Base-by-base conservation (phyloP, 2,797 vertebrate species). In the Cryptoblepharus egeriae region DNA sequence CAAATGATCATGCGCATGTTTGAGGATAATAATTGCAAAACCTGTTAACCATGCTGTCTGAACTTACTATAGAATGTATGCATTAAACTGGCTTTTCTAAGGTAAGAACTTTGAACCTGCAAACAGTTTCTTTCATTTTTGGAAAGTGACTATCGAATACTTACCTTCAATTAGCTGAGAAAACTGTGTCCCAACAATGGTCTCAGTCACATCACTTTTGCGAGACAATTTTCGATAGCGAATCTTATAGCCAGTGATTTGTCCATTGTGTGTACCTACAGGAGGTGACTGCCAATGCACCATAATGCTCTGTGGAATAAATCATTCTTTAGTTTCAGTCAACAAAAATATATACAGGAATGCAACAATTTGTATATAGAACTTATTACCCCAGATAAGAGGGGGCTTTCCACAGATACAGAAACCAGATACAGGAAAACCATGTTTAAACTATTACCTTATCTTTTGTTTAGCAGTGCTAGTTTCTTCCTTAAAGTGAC, bases 271-370 rank as follows among this genome's bases (percentile, higher is more conserved):
- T 32, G 96, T 94, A 0, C 95, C 97, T 0, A 92, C 90, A 28
- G 97, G 97, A 0, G 99, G 98, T 0, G 98, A 97, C 90, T 99
- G 98, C 98, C 98, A 99, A 88, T 97, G 97, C 22, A 98, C 95
- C 96, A 98, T 91, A 91, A 99, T 96, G 93, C 97, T 97, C 99
- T 99, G 92, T 28, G 67, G 80, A 35, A 83, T 37, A 65, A 13
- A 68, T 49, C 55, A 45, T 2, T 11, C 22, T 30, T 69, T 26
- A 37, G 13, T 1, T 85, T 49, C 0, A 11, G 11, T 58, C 1
- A 20, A 8, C 4, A 71, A 75, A 74, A 55, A 8, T 1, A 8
- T 1, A 77, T 55, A 65, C 85, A 58, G 55, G 30, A 39, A 42
- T 83, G 20, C 58, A 82, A 78, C 52, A 73, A 49, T 45, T 49